phyloP scores from a whole-genome alignment of 2,113 vertebrate species.

The Notarius quadriscutis region DNA sequence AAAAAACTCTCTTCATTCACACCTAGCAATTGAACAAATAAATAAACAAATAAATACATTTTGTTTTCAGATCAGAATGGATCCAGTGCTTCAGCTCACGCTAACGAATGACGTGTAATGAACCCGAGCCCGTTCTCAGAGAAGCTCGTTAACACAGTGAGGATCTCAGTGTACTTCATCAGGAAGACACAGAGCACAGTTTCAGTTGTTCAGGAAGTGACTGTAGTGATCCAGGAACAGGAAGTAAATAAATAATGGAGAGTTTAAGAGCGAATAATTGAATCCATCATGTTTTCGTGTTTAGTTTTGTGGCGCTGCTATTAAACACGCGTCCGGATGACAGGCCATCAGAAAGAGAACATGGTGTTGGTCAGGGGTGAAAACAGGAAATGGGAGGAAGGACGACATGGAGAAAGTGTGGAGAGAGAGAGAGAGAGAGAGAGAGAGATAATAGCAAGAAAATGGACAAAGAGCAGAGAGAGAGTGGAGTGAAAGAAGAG shows the following conservation, averaged over 20 bases:
- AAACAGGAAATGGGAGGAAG: background rate
- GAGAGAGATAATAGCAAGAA: background rate
- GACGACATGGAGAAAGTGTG: background rate
- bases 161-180: constrained; percentile 37
- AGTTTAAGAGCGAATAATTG: background rate
- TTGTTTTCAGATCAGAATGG: constrained; percentile 68
- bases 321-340: background rate
- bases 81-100: constrained; percentile 60
- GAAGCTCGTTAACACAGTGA: background rate
- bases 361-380: background rate
- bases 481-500: background rate
- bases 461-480: background rate
- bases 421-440: background rate
- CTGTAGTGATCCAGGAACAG: background rate
- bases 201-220: background rate
- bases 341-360: background rate
- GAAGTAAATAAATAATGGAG: background rate
- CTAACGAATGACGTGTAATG: constrained; percentile 61
- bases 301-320: background rate
- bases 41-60: constrained; percentile 2
- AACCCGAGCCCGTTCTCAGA: constrained; percentile 15
- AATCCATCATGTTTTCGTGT: background rate
- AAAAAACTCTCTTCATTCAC: background rate
- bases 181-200: background rate
- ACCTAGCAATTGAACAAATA: background rate